Base-by-base conservation (phyloP, 1,140 invertebrate species). In the Idris sp. region DNA sequence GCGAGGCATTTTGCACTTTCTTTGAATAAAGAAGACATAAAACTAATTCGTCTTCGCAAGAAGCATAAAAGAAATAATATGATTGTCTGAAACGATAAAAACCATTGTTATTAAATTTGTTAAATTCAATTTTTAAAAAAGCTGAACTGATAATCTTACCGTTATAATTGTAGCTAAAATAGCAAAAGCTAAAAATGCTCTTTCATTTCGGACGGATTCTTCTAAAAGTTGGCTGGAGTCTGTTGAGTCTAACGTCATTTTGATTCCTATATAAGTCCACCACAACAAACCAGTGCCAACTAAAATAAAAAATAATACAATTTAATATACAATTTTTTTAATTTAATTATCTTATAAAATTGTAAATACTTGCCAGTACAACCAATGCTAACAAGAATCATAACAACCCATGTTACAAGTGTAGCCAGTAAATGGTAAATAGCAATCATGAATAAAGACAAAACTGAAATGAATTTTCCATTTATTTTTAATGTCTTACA, bases 121-220 rank as follows among this genome's bases (percentile, higher is more conserved):
- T 49, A 14, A 11, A 54, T 43, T 49, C 10, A 51, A n/a, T n/a
- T n/a, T n/a, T n/a, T n/a, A n/a, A n/a, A n/a, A n/a, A 22, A 22
- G 19, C 19, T 22, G 6, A 15, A 72, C 68, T 89, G n/a, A n/a
- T n/a, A n/a, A n/a, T n/a, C 90, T 91, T 88, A 97, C 92, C 35
- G 95, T 96, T 53, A 96, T 91, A 64, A 96, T 89, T 43, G 96
- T 96, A n/a, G 95, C 93, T 67, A 97, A 89, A 65, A 98, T 94
- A 18, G 96, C 92, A 86, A 93, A 97, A 79, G 88, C 91, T 53
- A 95, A 89, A 87, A 94, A 97, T 46, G 95, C 93, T 69, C 91
- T 91, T 88, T 97, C 94, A 87, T 97, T 97, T 81, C 93, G 91
- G 0, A 94, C 89, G 46, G 93, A 92, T 88, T 97, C 93, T 83